phyloP scores from a whole-genome alignment of 2,113 vertebrate genomes.

The Lanius collurio region DNA sequence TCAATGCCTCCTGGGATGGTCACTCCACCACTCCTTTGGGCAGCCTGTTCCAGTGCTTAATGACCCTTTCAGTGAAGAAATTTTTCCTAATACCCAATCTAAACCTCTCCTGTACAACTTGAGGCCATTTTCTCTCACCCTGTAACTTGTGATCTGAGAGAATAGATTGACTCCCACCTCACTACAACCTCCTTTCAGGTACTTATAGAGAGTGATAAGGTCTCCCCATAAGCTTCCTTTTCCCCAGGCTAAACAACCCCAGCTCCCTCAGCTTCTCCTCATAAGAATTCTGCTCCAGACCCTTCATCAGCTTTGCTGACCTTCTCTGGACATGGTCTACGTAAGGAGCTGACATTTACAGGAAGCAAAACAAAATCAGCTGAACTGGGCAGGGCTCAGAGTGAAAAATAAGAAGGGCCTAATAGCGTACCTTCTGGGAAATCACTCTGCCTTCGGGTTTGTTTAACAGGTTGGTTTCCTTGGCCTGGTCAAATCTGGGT shows the following conservation, averaged over 20 bases:
- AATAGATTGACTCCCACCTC: accelerated
- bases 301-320: neutral
- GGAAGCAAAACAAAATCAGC: neutral
- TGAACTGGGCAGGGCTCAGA: neutral
- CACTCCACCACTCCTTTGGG: neutral
- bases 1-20: neutral
- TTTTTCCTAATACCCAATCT: neutral
- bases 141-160: neutral
- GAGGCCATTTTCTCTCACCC: neutral
- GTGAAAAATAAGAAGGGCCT: neutral
- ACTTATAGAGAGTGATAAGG: neutral
- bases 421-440: neutral
- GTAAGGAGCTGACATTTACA: neutral
- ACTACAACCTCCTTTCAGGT: neutral
- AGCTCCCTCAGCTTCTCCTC: neutral
- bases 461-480: neutral
- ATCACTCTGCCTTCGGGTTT: neutral
- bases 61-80: neutral
- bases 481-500: neutral
- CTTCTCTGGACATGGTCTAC: neutral
- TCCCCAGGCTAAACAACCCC: neutral
- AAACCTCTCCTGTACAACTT: neutral
- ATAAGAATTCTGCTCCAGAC: neutral
- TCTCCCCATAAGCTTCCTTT: neutral
- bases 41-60: neutral